A percentile compares a stretch with the other conserved stretches of the same genome.
Evolutionary conservation across 2,888 invertebrate species (phyloP).

Genomic region (Cataglyphis rosenhaueri): DNA sequence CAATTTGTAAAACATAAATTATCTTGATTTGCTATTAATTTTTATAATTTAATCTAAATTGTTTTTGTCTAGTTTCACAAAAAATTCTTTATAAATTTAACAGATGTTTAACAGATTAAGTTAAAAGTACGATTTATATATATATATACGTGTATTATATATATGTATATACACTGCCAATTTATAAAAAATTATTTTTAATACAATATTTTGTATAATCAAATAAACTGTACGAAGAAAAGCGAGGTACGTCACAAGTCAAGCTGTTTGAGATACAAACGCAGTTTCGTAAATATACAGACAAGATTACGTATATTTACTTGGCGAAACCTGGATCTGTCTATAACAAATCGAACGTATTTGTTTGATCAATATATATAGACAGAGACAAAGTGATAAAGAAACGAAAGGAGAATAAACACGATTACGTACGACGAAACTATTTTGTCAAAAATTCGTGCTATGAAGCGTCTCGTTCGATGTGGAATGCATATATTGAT

Average conservation of each 20-base stretch:
- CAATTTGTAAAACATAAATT: neutral
- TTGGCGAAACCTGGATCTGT: neutral
- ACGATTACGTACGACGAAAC: neutral
- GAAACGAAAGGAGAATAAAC: neutral
- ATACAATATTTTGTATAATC: neutral
- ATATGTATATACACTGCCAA: neutral
- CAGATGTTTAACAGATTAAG: neutral
- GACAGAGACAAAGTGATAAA: neutral
- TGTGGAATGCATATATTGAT: slow-evolving; percentile 17
- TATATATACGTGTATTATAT: neutral
- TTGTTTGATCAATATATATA: slow-evolving; percentile 1
- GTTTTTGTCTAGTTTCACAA: neutral
- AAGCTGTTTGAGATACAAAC: neutral
- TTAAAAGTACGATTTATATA: neutral
- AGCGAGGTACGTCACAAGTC: neutral
- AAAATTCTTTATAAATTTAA: neutral
- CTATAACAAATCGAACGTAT: neutral
- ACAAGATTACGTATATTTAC: slow-evolving; percentile 6
- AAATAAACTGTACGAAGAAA: neutral
- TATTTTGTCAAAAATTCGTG: slow-evolving; percentile 14
- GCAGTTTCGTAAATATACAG: neutral
- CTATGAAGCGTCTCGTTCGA: slow-evolving; percentile 9
- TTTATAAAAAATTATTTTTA: neutral
- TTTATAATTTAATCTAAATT: neutral
- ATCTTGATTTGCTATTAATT: neutral